Percentiles rank a stretch among this genome's conserved stretches.
Evolutionary conservation across 2,113 vertebrate species (phyloP).

Genomic region (Tragelaphus scriptus): DNA sequence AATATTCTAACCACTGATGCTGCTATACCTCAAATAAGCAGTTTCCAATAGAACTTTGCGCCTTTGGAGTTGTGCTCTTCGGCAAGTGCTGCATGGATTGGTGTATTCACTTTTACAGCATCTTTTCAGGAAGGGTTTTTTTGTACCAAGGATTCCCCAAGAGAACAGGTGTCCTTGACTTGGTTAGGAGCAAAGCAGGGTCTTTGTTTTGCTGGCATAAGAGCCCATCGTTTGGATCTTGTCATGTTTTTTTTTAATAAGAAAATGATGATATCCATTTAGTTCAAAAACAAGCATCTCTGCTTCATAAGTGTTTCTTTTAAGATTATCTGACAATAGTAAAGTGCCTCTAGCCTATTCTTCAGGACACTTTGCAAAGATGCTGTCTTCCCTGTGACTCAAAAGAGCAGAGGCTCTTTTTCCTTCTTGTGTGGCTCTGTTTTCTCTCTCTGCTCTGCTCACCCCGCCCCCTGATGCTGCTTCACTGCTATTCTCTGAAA

Average conservation of each 20-base stretch:
- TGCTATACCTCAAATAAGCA: background rate
- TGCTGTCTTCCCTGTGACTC: background rate
- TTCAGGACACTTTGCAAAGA: background rate
- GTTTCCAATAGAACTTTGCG: background rate
- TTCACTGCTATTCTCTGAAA: background rate
- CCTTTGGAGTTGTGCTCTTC: background rate
- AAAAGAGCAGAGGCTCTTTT: background rate
- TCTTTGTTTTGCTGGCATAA: background rate
- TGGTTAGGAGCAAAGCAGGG: background rate
- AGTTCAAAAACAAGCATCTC: background rate
- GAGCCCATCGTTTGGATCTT: fast-evolving
- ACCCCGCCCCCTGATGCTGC: background rate
- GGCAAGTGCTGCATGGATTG: background rate
- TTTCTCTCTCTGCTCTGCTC: background rate
- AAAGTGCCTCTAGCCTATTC: background rate
- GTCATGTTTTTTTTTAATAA: background rate
- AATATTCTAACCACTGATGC: background rate
- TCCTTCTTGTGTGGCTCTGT: background rate
- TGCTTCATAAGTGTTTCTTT: background rate
- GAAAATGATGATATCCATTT: background rate
- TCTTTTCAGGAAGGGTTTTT: background rate
- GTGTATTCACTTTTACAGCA: fast-evolving
- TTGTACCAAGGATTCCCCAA: background rate
- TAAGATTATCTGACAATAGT: background rate
- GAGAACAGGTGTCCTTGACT: background rate